phyloP scores from a whole-genome alignment of 30 jellyfish, hydroid and myxozoan genomes.

The Aurelia sp. region DNA sequence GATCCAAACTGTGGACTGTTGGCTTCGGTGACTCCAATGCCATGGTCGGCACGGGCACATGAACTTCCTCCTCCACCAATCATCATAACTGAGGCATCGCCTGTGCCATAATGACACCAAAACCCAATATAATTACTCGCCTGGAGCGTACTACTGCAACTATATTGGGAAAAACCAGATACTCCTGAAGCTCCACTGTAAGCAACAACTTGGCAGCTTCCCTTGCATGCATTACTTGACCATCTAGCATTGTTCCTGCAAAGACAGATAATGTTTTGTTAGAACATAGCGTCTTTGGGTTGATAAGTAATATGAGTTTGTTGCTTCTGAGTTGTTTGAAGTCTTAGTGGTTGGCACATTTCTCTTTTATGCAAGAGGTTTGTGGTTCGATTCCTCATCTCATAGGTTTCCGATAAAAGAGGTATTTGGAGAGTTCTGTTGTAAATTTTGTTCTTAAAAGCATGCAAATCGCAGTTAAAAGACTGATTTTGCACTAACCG shows the following conservation, averaged over 20 bases:
- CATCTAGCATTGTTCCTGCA: conserved; percentile 35
- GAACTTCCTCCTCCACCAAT: conserved; percentile 71
- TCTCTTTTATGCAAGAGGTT: no score
- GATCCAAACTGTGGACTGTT: conserved; percentile 38
- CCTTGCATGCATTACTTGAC: conserved; percentile 26
- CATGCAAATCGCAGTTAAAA: no score
- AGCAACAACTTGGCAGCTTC: conserved; percentile 1
- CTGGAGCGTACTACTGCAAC: conserved; percentile 30
- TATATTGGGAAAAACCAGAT: conserved; percentile 35
- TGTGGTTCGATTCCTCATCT: no score
- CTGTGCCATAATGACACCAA: conserved; percentile 67
- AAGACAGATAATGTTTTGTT: no score
- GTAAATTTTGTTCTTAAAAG: no score
- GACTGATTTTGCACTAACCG: no score
- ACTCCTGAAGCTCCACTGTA: conserved; percentile 23
- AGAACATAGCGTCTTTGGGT: background rate
- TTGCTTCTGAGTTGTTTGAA: no score
- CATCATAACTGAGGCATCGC: conserved; percentile 59
- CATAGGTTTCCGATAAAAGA: no score
- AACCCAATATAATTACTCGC: conserved; percentile 24
- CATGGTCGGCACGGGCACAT: conserved; percentile 65
- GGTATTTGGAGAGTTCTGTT: no score
- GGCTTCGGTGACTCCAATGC: conserved; percentile 47
- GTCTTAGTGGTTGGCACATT: no score
- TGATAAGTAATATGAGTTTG: no score